These are phyloP conservation scores for Solenodon paradoxus DNA, from an alignment of 2,113 vertebrate species.

Conservation along the genomic window DNA sequence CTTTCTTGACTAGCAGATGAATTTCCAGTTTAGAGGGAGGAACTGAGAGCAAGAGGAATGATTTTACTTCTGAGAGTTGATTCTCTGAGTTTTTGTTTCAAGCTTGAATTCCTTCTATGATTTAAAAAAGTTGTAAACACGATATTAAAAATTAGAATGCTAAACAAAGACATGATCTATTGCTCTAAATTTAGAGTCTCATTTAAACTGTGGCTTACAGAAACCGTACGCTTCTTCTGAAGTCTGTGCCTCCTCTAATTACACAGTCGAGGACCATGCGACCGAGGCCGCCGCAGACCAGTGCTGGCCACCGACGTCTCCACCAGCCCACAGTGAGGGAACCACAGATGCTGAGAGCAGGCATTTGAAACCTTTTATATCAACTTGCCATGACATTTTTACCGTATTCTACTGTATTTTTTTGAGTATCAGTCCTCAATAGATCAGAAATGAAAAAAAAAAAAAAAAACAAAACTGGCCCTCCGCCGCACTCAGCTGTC, in stretches of 20 bases:
- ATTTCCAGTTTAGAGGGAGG: neutral
- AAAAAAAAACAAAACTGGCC: too few species aligned
- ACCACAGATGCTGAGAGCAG: neutral
- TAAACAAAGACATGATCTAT: conserved; percentile 40
- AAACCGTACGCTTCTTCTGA: conserved; percentile 37
- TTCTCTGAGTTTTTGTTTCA: conserved; percentile 2
- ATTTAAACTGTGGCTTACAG: neutral
- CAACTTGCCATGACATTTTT: neutral
- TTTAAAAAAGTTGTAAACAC: conserved; percentile 20
- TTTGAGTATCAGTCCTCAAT: neutral
- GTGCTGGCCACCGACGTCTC: neutral
- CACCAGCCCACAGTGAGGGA: neutral
- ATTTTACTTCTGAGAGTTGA: conserved; percentile 14
- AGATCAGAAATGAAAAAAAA: neutral
- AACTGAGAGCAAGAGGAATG: neutral
- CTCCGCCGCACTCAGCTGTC: neutral
- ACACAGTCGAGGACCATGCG: neutral
- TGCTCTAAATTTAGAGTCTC: conserved; percentile 20
- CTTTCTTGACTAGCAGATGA: neutral
- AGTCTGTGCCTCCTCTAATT: conserved; percentile 29
- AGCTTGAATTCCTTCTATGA: conserved; percentile 23
- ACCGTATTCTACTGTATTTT: neutral
- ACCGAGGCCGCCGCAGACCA: neutral
- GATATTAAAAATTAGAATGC: conserved; percentile 13
- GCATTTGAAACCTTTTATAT: neutral